phyloP scores from a whole-genome alignment of 2,888 invertebrate genomes.

The Athalia circularis region DNA sequence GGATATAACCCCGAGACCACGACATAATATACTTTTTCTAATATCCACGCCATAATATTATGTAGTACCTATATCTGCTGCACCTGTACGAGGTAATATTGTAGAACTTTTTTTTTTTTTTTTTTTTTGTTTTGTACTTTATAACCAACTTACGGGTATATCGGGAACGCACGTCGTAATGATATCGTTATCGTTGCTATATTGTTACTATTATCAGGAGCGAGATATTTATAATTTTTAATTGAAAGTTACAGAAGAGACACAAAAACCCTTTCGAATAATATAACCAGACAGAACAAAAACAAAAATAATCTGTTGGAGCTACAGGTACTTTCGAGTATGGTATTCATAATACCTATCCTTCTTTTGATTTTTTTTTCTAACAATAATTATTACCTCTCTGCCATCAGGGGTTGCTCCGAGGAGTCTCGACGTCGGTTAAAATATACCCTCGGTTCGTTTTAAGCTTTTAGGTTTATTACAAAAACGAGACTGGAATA shows the following conservation, averaged over 20 bases:
- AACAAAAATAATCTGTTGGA: too few species aligned
- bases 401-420: neutral
- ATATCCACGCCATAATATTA: conserved; percentile 15
- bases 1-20: conserved; percentile 42
- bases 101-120: neutral
- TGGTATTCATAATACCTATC: neutral
- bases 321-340: too few species aligned
- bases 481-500: conserved; percentile 32
- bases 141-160: neutral
- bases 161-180: neutral
- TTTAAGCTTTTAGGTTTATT: conserved; percentile 25
- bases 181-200: too few species aligned
- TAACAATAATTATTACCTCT: neutral
- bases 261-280: too few species aligned
- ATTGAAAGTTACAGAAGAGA: too few species aligned
- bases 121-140: neutral
- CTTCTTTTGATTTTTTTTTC: neutral
- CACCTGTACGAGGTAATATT: too few species aligned
- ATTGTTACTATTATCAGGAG: too few species aligned
- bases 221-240: too few species aligned
- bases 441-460: neutral
- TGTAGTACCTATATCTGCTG: neutral
- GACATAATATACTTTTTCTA: conserved; percentile 51
- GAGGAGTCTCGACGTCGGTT: too few species aligned
- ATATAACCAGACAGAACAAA: too few species aligned